Evolutionary conservation across 2,888 invertebrate species (phyloP), one percentile per base, ranked within the genome.

Genomic region (Onthophagus sagittarius): DNA sequence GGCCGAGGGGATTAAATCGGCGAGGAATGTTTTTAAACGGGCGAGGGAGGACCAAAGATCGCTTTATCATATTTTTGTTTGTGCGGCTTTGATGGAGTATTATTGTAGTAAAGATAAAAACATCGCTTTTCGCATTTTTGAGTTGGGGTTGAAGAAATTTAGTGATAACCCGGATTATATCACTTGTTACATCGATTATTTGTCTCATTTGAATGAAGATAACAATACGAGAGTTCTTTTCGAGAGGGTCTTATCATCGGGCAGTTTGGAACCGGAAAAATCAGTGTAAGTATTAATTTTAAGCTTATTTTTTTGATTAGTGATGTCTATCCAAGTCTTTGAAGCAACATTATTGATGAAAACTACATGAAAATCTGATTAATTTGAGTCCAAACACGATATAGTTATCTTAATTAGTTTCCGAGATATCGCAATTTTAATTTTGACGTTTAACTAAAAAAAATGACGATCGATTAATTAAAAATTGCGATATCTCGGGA

Each of bases 161-260:
- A 94, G 95, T 0, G 94, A 96, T 80, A 94, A 95, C 81, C 96
- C 98, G 0, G 98, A 98, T 79, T 99, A 98, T 81, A 94, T 98
- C 73, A 88, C 96, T 77, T 95, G 96, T 80, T 99, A 99, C 82
- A 95, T 99, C 75, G 98, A 99, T 85, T 99, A 98, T 81, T 86
- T 98, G 72, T 97, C 98, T 6, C 98, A 99, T 91, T 88, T 99
- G 63, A 99, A 99, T 85, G 99, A 99, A 91, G 99, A 99, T 84
- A 99, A 99, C 86, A 99, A 99, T 85, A 99, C 99, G 0, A 89
- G 99, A 71, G 99, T 99, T n/a, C 87, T 99, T 63, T 99, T 99
- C 86, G 99, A 99, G 85, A 88, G 99, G 13, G 97, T 99, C 0
- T 88, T 99, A 0, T 96, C 97, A 0, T 96, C 97, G 0, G 97